phyloP scores from a whole-genome alignment of 2,113 vertebrate genomes.

The Burhinus oedicnemus region DNA sequence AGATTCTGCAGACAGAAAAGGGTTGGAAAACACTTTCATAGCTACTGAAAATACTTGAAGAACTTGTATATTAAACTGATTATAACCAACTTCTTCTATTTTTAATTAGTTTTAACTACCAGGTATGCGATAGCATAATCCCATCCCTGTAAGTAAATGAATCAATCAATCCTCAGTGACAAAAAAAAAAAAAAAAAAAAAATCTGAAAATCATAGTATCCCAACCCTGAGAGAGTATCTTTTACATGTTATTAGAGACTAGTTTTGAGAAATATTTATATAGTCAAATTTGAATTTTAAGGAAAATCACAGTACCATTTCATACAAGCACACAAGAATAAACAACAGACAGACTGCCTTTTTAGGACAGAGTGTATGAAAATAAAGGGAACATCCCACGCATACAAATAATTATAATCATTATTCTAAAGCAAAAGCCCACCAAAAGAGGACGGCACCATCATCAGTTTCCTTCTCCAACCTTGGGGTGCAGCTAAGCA shows the following conservation, averaged over 20 bases:
- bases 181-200: background rate
- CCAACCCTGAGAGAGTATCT: background rate
- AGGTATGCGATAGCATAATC: background rate
- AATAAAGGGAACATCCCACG: background rate
- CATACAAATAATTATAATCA: background rate
- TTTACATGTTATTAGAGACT: background rate
- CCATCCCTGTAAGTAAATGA: background rate
- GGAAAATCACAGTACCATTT: background rate
- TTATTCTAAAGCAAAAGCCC: background rate
- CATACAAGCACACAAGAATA: background rate
- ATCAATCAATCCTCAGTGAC: no score
- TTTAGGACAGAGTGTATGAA: background rate
- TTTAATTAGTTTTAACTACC: background rate
- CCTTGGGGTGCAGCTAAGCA: background rate
- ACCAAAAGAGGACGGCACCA: no score
- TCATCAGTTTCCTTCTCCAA: background rate
- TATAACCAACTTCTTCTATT: background rate
- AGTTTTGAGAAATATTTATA: background rate
- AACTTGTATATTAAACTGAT: background rate
- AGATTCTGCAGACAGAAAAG: background rate
- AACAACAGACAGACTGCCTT: background rate
- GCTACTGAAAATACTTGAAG: background rate
- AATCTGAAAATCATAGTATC: background rate
- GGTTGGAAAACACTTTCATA: background rate
- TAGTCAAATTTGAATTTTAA: background rate